Base-by-base conservation (phyloP, 2,888 invertebrate genomes). In the Hydrotaea diabolus region DNA sequence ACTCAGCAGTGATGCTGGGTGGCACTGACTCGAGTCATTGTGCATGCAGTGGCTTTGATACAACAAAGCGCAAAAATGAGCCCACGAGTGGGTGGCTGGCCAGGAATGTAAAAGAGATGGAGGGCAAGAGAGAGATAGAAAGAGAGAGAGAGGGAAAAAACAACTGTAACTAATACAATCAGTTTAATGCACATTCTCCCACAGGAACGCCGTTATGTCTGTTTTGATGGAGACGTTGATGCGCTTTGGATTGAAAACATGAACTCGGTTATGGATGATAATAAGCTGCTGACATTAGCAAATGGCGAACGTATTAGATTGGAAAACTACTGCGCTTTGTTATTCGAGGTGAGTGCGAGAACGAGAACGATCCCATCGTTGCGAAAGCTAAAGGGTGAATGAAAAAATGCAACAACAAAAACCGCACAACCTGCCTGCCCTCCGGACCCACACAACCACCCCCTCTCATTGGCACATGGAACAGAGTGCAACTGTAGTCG, bases 221-320 rank as follows among this genome's bases (percentile, higher is more conserved):
- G 98, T 66, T 98, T 98, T 92, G 98, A 98, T 90, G 98, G 98
- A 2, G 98, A 98, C 90, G 97, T 98, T 2, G 98, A 98, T 93
- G 97, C 98, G 0, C 93, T 98, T 55, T 98, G 98, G 98, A 97
- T 98, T 86, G 98, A 98, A 93, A 98, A 98, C 93, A 98, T 98
- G 97, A 98, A 98, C 93, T 97, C 98, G 0, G 98, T 98, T 1
- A 98, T 98, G 98, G 98, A 98, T 90, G 98, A 98, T 92, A 98
- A 98, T 91, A 96, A 96, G 90, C 93, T 98, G 57, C 93, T 98
- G 77, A 98, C 98, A 0, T 93, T 98, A 81, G 97, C 98, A 4
- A 98, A 98, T 91, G 98, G 98, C 78, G 97, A 98, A 93, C 94
- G 97, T 85, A 97, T 98, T 85, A 94, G 97, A 83, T 93, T 98